Base-by-base conservation (phyloP, 2,888 invertebrate species). In the Ganaspis brasiliensis region DNA sequence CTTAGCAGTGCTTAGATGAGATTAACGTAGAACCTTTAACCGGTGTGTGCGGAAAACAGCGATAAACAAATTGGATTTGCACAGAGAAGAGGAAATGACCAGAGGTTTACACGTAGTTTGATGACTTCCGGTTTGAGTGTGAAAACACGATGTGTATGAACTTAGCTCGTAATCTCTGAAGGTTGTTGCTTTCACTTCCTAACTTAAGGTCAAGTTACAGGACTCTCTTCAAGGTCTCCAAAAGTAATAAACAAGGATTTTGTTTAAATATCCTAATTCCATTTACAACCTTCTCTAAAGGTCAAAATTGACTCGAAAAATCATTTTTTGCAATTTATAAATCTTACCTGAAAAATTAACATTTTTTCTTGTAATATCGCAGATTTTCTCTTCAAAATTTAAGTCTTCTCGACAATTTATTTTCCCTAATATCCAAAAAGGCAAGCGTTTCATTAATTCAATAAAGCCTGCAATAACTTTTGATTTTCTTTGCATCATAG, bases 81-180 rank as follows among this genome's bases (percentile, higher is more conserved):
- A 56, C 21, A 61, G 61, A 61, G 35, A 35, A 16, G 37, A 61
- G 61, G 61, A 35, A 61, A 61, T 61, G 35, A 37, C 16, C 1
- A 35, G 61, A 61, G 19, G 35, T 61, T 61, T 61, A 12, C 61
- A 61, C 61, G 61, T 61, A 16, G 61, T 31, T 37, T 61, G 35
- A 61, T 61, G 61, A 61, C 35, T 61, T 61, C 61, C 61, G 31
- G 61, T 61, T 37, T 16, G 10, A 35, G 16, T 10, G 31, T 31
- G 16, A 9, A 10, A 35, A 9, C 59, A 31, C 3, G 19, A 35
- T 35, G 6, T 35, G 9, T 12, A 5, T 14, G 19, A 19, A 35
- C 37, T 35, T 9, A 35, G 35, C 16, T 35, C 61, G 35, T 37
- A 61, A 37, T 61, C 31, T 35, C 35, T 19, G 16, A 35, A 35